These are phyloP conservation scores for Puma concolor DNA, from an alignment of 2,113 vertebrate species.

Conservation along the genomic window DNA sequence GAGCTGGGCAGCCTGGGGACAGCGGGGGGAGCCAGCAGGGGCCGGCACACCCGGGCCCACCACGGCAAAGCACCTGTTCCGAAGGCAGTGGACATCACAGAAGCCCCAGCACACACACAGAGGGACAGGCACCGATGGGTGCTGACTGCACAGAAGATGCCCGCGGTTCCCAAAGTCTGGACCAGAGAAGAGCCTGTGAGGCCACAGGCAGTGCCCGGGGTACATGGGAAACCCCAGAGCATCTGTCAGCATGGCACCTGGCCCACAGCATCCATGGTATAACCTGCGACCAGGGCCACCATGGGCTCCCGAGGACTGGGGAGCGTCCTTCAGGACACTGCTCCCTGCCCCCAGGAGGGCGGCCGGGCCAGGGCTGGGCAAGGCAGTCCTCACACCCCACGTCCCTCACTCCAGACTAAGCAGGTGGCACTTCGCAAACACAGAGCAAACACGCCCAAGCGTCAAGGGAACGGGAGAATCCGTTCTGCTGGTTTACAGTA, in stretches of 20 bases:
- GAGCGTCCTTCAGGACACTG: neutral
- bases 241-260: neutral
- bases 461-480: neutral
- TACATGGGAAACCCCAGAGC: neutral
- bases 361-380: neutral
- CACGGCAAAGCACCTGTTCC: neutral
- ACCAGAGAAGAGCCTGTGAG: neutral
- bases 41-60: neutral
- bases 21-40: too few relatives aligned
- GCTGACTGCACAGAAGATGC: neutral
- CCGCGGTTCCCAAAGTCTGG: neutral
- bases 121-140: too few relatives aligned
- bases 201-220: neutral
- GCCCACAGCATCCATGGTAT: neutral
- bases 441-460: neutral
- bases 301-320: too few relatives aligned
- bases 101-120: neutral
- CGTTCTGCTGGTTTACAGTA: neutral
- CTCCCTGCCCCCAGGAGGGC: neutral
- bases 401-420: neutral
- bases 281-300: neutral
- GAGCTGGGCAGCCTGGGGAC: accelerated
- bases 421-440: neutral
- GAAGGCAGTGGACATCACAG: neutral
- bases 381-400: neutral